Evolutionary conservation across 2,888 invertebrate species (phyloP), one percentile per base, ranked within the genome.

Genomic region (Chirona hameri): DNA sequence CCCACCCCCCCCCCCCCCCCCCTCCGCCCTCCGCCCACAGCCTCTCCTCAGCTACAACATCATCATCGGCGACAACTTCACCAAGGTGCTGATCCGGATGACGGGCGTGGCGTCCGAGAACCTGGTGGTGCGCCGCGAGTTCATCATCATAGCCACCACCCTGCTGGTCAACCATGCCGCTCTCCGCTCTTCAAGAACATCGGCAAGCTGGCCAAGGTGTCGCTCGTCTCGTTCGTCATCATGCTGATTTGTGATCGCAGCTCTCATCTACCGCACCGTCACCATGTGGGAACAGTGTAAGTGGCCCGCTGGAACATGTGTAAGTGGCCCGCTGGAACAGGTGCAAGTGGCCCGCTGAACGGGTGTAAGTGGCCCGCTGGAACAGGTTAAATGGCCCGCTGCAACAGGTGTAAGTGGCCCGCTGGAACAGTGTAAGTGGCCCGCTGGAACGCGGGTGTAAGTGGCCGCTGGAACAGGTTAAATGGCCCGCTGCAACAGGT

Each of bases 31-130:
- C 39, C 27, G 27, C 29, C 90, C 90, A 69, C 90, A 94, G 95
- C 94, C n/a, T 15, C 95, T 95, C 94, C 93, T 95, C 83, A 94
- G 94, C 83, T 95, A 95, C 88, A 95, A 95, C 88, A 93, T 95
- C 29, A 94, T 95, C 31, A 94, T 95, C 55, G 95, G 95, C 31
- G 95, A 95, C 87, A 95, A 95, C 0, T 90, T 94, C 79, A 94
- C 95, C 27, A 94, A 94, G 89, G 93, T 95, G 29, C 89, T 95
- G 83, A 90, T 92, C n/a, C 90, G 94, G 84, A 90, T 94, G 82
- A 91, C 93, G 24, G 91, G 91, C 81, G 88, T 91, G 57, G 87
- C 89, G 7, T 88, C 89, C 76, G 89, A 89, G 76, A 91, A 90
- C 27, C 86, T 92, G 79, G 89, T 93, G 83, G 92, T 91, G 18